Conservation (phyloP, 2,888 invertebrate species). For the Thymelicus acteon region DNA sequence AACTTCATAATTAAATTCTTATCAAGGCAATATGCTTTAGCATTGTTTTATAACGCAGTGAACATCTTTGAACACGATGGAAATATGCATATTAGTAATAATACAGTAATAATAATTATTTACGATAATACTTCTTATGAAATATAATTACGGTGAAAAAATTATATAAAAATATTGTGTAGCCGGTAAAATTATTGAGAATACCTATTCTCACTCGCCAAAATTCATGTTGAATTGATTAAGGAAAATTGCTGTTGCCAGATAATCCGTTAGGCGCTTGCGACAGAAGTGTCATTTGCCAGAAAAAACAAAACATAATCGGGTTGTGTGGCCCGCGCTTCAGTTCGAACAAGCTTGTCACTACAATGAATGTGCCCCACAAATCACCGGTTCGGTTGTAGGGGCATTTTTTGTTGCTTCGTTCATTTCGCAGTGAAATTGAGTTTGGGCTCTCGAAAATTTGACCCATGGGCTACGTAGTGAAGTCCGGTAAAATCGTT, state of each 20-base stretch:
- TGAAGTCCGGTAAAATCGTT: constrained; percentile 32
- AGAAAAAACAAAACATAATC: constrained; percentile 46
- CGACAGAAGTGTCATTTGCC: constrained; percentile 17
- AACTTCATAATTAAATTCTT: no score
- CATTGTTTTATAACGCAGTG: no score
- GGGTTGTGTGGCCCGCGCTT: constrained; percentile 60
- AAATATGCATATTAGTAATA: no score
- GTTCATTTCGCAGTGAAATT: constrained; percentile 77
- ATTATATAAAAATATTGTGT: no score
- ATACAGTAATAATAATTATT: no score
- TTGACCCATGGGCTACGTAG: constrained; percentile 53
- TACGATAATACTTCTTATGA: no score
- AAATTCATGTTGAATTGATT: background rate
- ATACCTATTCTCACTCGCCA: background rate
- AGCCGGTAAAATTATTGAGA: no score
- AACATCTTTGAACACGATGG: no score
- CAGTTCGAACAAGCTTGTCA: constrained; percentile 74
- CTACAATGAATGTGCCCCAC: constrained; percentile 80
- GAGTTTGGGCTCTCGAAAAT: constrained; percentile 68
- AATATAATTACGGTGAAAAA: no score
- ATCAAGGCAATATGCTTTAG: no score
- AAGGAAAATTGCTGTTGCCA: background rate
- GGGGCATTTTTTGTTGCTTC: constrained; percentile 73
- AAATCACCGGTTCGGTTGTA: constrained; percentile 77
- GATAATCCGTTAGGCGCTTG: background rate